Conservation (phyloP, 2,797 vertebrate genomes). For the Ctenopoma multispine region DNA sequence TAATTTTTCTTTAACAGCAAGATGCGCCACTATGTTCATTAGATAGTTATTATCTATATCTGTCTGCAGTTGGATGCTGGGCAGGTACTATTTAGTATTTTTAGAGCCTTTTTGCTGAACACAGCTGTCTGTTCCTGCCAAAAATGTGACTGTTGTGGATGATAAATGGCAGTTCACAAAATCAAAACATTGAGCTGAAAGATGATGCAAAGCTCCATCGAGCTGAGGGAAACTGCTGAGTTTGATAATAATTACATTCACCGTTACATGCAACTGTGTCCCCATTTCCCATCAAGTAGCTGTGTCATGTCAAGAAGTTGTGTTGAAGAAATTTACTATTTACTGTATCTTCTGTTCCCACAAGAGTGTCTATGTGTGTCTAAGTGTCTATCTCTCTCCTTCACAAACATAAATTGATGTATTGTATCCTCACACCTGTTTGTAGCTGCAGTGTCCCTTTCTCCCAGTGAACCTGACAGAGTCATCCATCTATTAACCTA, state of each 20-base stretch:
- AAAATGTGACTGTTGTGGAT: neutral
- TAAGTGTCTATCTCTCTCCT: neutral
- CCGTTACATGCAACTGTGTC: neutral
- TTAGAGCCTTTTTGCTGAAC: neutral
- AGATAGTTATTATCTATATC: neutral
- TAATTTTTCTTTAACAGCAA: neutral
- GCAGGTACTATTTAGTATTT: neutral
- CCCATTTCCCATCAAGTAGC: neutral
- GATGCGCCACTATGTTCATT: neutral
- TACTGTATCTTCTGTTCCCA: neutral
- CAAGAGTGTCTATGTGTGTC: too few species aligned
- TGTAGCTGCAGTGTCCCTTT: slow-evolving; percentile 22
- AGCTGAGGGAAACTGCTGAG: neutral
- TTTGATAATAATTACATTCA: neutral
- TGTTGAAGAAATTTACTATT: too few species aligned
- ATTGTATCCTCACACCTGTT: slow-evolving; percentile 37
- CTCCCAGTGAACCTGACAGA: slow-evolving; percentile 37
- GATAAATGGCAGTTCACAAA: neutral
- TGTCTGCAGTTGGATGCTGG: neutral
- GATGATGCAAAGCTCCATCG: neutral
- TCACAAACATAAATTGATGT: slow-evolving; percentile 23
- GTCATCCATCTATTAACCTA: too few species aligned
- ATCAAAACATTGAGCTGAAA: neutral
- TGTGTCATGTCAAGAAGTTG: neutral
- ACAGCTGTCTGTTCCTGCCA: too few species aligned